Evolutionary conservation across 2,888 invertebrate genomes (phyloP).

Genomic region (Pantelozetes paolii): DNA sequence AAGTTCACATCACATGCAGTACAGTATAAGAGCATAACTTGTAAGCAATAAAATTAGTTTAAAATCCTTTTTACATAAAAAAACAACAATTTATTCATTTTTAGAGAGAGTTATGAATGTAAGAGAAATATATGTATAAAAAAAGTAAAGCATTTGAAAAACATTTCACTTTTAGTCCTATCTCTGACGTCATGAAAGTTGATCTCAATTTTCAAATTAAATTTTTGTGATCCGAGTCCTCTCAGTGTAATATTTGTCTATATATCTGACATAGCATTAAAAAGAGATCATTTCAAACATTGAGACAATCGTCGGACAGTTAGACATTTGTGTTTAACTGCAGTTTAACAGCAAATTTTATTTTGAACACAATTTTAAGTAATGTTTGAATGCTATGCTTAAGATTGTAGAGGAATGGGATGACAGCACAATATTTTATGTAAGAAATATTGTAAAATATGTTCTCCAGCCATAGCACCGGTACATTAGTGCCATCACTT

Average conservation of each 20-base stretch:
- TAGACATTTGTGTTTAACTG: not conserved
- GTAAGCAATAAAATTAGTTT: not conserved
- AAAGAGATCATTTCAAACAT: not conserved
- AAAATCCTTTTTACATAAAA: not conserved
- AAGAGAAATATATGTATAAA: not conserved
- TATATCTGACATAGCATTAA: not conserved
- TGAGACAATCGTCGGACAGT: not conserved
- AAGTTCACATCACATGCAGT: no score
- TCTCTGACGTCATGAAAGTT: not conserved
- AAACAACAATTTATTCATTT: not conserved
- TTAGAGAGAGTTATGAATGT: not conserved
- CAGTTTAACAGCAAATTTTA: slow-evolving; percentile 10
- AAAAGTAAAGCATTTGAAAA: not conserved
- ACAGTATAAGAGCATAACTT: no score
- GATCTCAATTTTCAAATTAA: no score
- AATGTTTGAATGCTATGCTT: no score
- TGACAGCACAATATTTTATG: slow-evolving; percentile 17
- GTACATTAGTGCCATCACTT: slow-evolving; percentile 1
- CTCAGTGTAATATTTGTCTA: no score
- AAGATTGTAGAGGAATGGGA: not conserved
- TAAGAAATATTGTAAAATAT: slow-evolving; percentile 13
- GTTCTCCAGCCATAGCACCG: not conserved
- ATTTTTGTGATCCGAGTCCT: no score
- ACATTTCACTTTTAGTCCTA: not conserved
- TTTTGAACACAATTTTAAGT: not conserved